Evolutionary conservation across 2,888 invertebrate species (phyloP).

Genomic region (Stenchaetothrips biformis): DNA sequence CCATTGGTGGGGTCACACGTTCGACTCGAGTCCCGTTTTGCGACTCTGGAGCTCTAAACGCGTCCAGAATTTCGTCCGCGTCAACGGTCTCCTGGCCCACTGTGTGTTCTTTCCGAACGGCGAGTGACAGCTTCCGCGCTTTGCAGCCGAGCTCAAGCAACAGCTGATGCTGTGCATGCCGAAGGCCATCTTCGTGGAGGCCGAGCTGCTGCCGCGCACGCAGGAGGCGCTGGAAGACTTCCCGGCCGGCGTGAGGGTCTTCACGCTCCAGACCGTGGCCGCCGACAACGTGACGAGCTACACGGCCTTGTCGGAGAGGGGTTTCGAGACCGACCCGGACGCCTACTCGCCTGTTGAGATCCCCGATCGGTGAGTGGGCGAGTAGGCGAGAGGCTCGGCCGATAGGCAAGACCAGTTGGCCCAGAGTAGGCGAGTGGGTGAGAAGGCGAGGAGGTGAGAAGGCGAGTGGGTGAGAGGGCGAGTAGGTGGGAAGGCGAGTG

Average conservation of each 20-base stretch:
- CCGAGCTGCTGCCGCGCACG: slow-evolving; percentile 6
- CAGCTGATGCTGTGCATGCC: slow-evolving; percentile 3
- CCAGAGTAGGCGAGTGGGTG: no score
- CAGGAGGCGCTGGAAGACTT: background rate
- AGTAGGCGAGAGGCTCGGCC: no score
- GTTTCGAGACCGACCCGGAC: background rate
- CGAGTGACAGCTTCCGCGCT: background rate
- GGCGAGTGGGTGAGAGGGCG: no score
- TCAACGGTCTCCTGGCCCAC: no score
- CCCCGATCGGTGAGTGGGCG: background rate
- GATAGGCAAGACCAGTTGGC: no score
- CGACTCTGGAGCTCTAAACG: no score
- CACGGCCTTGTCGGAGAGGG: background rate
- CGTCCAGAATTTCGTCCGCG: no score
- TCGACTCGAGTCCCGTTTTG: no score
- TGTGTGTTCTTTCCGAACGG: no score
- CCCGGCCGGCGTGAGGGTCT: background rate
- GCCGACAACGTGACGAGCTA: background rate
- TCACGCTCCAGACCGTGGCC: background rate
- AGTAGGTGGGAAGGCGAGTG: no score
- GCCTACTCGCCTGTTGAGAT: background rate
- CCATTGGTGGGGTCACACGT: no score
- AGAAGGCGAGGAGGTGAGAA: no score
- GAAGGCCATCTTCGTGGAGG: slow-evolving; percentile 11
- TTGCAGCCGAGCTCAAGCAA: background rate